Evolutionary conservation across 2,888 invertebrate species (phyloP), one percentile per base, ranked within the genome.

Genomic region (Liodrosophila aerea): DNA sequence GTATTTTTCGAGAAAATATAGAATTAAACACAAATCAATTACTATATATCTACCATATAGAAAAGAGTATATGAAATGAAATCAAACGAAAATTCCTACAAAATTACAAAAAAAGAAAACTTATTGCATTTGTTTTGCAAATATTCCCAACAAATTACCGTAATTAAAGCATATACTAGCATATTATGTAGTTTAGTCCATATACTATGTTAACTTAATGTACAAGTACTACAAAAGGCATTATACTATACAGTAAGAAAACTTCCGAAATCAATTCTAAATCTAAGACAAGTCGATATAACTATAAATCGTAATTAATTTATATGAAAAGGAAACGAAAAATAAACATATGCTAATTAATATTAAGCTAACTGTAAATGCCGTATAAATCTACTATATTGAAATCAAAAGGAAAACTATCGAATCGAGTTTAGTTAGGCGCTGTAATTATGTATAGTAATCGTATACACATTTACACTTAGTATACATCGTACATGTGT

Each of bases 1-100:
- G 65, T 85, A 78, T 77, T 75, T 78, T 82, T 76, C 61, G 61
- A 69, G 47, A 74, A 74, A 73, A 81, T 78, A 78, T 73, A 61
- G 71, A 58, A 56, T 53, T 36, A 62, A 51, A 64, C 50, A 52
- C 50, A 22, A 63, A 63, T 41, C 8, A 41, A 58, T 30, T 33
- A 29, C 51, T 22, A 46, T 46, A 44, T 37, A 41, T 8, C 12
- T 30, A 53, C 63, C 11, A 31, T 53, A 64, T 50, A 47, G 47
- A 44, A 43, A 57, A 53, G 33, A 43, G 51, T 4, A 9, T 36
- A 65, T 41, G 44, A 64, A 64, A 59, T 34, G 29, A 37, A 67
- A 59, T 43, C 58, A 72, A 75, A 61, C 61, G 54, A 56, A 69
- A 65, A 57, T 59, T 56, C 47, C 8, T 31, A 33, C 0, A 41